phyloP scores from a whole-genome alignment of 2,113 vertebrate genomes.

The Dascyllus trimaculatus region DNA sequence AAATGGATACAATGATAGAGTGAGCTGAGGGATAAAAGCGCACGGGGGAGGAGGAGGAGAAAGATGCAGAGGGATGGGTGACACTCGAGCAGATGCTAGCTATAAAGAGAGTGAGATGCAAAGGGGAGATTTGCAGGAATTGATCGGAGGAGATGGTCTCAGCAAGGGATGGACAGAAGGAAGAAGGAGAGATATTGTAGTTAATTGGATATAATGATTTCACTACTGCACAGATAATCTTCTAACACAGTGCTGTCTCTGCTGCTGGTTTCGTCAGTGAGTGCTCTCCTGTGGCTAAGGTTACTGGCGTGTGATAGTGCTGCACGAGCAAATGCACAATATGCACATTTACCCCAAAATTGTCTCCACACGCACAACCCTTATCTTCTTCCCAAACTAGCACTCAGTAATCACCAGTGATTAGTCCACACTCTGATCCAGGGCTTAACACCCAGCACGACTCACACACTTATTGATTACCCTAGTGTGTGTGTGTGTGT shows the following conservation, averaged over 20 bases:
- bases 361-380: constrained; percentile 24
- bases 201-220: constrained; percentile 77
- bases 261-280: constrained; percentile 52
- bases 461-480: constrained; percentile 63
- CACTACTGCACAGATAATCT: constrained; percentile 63
- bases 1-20: constrained; percentile 80
- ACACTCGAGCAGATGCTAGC: constrained; percentile 53
- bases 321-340: constrained; percentile 43
- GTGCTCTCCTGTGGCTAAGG: constrained; percentile 36
- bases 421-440: constrained; percentile 65
- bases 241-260: constrained; percentile 55
- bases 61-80: constrained; percentile 55
- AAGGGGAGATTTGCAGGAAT: constrained; percentile 54
- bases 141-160: constrained; percentile 66
- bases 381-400: constrained; percentile 37
- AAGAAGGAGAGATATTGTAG: constrained; percentile 53
- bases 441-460: constrained; percentile 53
- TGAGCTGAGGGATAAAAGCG: constrained; percentile 73
- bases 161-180: constrained; percentile 40
- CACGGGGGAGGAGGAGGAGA: constrained; percentile 62
- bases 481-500: constrained; percentile 21
- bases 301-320: constrained; percentile 25
- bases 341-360: constrained; percentile 37
- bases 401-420: constrained; percentile 68
- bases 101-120: constrained; percentile 56